Evolutionary conservation across 2,797 vertebrate species (phyloP), one percentile per base, ranked within the genome.

Genomic region (Tokudaia muenninki): DNA sequence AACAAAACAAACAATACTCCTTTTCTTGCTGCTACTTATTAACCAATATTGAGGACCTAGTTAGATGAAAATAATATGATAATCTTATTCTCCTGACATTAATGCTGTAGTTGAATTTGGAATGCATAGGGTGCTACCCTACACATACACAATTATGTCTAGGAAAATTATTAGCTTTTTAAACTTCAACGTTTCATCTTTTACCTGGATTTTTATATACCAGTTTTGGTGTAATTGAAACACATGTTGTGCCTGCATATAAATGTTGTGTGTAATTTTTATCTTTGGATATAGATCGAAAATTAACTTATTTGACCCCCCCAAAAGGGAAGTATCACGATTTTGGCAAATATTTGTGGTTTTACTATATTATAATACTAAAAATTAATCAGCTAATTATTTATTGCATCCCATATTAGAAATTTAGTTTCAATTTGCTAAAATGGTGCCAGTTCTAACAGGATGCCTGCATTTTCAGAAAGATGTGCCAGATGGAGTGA

Each of bases 401-500:
- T 94, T 97, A 47, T 47, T 96, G 5, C 12, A n/a, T 57, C 92
- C 72, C 47, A 63, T 96, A 90, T 89, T 72, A 97, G 67, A 96
- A 77, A 93, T 96, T 97, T 88, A 93, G 91, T 92, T 94, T n/a
- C 24, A 92, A 0, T 93, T 96, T 94, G 75, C 59, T 92, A 84
- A 94, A 89, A 75, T 95, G 82, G 22, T 95, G 79, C 94, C 96
- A 67, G 94, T 94, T 78, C 95, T 98, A 95, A 97, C 88, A 97
- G 94, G 90, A 87, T 97, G 90, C 81, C 93, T 92, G 16, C 34
- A 7, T 93, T 97, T 96, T 96, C 98, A 99, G 99, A 99, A 99
- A 98, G 99, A 99, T 97, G 98, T 99, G 97, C 99, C 99, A 0
- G 99, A 99, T 0, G 99, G 98, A 95, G 97, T 98, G 94, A 99